A percentile compares a stretch with the other conserved stretches of the same genome.
Evolutionary conservation across 2,113 vertebrate species (phyloP).

Genomic region (Sylvia atricapilla): DNA sequence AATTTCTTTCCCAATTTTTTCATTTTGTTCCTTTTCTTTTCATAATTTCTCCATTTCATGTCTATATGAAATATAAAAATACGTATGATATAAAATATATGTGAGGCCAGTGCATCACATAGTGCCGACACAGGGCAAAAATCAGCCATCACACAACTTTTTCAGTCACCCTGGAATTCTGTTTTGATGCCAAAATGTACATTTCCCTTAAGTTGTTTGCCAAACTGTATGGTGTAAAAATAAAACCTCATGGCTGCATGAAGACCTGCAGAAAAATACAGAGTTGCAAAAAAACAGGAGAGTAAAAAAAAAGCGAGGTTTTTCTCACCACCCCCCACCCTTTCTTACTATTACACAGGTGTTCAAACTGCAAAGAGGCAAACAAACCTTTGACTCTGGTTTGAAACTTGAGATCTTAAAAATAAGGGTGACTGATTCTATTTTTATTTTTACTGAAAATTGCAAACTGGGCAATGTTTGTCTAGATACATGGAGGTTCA

Average conservation of each 20-base stretch:
- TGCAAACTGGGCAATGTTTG: neutral
- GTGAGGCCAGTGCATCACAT: rapidly evolving
- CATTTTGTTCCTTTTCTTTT: neutral
- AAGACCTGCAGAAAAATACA: neutral
- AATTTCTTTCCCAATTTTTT: rapidly evolving
- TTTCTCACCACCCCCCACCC: neutral
- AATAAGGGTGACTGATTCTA: neutral
- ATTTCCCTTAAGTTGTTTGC: neutral
- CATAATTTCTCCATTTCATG: neutral
- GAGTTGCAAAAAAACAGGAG: neutral
- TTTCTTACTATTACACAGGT: neutral
- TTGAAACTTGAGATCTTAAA: neutral
- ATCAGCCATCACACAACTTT: neutral
- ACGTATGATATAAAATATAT: neutral
- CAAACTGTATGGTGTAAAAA: neutral
- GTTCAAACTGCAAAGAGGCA: neutral
- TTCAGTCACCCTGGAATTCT: neutral
- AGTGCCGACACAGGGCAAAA: neutral
- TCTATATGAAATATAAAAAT: neutral
- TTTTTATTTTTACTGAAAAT: neutral
- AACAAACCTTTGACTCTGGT: neutral
- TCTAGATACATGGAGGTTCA: neutral
- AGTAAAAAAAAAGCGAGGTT: neutral
- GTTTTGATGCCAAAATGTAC: neutral
- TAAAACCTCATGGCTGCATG: neutral